Base-by-base conservation (phyloP, 1,140 invertebrate genomes). In the Drosophila erecta region DNA sequence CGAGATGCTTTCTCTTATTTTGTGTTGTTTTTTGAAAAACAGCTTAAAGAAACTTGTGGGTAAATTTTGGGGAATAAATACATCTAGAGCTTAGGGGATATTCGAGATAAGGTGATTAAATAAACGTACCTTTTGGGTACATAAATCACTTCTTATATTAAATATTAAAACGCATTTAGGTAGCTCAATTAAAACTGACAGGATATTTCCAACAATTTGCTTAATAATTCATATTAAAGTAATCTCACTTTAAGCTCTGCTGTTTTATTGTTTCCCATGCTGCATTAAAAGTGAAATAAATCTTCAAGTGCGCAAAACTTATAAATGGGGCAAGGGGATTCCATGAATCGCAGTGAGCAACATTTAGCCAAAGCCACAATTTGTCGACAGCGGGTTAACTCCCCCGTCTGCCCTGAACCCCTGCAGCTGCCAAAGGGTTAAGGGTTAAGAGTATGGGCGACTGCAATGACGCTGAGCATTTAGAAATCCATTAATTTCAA, bases 401-500 rank as follows among this genome's bases (percentile, higher is more conserved):
- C 33, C 17, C 11, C 30, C 56, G 2, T 14, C 3, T 41, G 15
- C 51, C 33, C 6, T 17, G 38, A 17, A 6, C 55, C 33, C 10
- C 12, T 27, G 46, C 20, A 38, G 70, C n/a, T 38, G 55, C 14
- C n/a, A 65, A 67, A 65, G 64, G 64, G 64, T 67, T 67, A 65
- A 67, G 64, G 37, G 11, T 17, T 14, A n/a, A n/a, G 47, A 20
- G 57, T n/a, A 27, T 1, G 20, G 47, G 47, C 4, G n/a, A 15
- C 59, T 61, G 65, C 73, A 70, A 83, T 83, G 80, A 83, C 80
- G 65, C 65, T 53, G 80, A 76, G 71, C 75, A 83, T 83, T 83
- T 83, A 76, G 61, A 80, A 85, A 85, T 77, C 81, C 81, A 85
- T 85, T 85, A 85, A 85, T 85, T 85, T 85, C 81, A 84, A 85